A percentile compares a stretch with the other conserved stretches of the same genome.
Conservation (phyloP, 2,113 vertebrate species). For the Apteryx mantelli region DNA sequence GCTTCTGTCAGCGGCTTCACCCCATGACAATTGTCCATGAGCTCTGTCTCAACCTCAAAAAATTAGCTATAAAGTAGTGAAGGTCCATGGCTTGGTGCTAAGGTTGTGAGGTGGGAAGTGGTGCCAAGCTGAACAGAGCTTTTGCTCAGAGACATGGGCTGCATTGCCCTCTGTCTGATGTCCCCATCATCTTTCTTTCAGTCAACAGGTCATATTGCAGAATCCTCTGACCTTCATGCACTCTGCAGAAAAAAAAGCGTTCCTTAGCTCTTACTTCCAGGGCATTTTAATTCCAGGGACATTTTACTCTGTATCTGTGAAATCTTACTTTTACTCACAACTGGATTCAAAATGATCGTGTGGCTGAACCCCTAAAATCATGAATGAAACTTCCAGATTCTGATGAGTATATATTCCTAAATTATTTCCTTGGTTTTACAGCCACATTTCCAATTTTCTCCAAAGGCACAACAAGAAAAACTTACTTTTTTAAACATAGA, state of each 20-base stretch:
- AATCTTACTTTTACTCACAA: neutral
- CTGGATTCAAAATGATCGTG: neutral
- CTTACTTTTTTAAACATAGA: fast-evolving
- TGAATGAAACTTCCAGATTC: neutral
- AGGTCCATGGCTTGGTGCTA: neutral
- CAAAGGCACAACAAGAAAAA: neutral
- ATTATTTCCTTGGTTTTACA: neutral
- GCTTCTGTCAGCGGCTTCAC: neutral
- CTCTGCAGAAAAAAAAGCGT: too few relatives aligned
- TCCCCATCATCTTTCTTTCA: too few relatives aligned
- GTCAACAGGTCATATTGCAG: too few relatives aligned
- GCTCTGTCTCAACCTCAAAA: neutral
- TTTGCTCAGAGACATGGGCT: neutral
- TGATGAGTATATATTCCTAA: neutral
- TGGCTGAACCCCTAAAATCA: neutral
- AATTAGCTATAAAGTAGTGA: neutral
- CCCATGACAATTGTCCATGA: neutral
- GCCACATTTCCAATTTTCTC: neutral
- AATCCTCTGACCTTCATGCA: too few relatives aligned
- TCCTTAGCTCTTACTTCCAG: too few relatives aligned
- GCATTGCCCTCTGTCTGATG: too few relatives aligned
- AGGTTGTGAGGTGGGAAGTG: neutral
- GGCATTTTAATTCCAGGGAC: too few relatives aligned
- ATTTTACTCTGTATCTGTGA: neutral
- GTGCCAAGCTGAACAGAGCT: too few relatives aligned